These are phyloP conservation scores for Ophioninae sp. DNA, from an alignment of 2,888 invertebrate species.

Conservation along the genomic window DNA sequence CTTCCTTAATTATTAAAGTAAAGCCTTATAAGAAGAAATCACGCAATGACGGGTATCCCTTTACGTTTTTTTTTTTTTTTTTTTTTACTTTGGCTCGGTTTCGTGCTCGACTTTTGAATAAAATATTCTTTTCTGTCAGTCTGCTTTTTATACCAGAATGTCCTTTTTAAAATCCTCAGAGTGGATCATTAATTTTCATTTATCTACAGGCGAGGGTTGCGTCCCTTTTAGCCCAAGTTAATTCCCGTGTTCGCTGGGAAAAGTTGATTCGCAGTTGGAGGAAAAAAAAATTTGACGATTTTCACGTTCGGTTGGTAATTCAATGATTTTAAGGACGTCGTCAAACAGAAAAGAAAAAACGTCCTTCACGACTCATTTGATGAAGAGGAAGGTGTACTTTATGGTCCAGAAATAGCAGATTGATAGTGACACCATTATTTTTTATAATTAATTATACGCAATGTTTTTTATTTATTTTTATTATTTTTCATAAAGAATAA, in stretches of 20 bases:
- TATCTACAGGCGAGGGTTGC: background rate
- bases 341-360: too few relatives aligned
- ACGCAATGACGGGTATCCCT: background rate
- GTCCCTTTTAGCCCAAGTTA: background rate
- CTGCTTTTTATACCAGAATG: background rate
- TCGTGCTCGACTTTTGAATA: background rate
- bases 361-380: too few relatives aligned
- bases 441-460: too few relatives aligned
- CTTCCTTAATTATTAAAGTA: slow-evolving; percentile 61
- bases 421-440: too few relatives aligned
- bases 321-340: background rate
- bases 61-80: too few relatives aligned
- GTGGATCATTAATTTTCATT: background rate
- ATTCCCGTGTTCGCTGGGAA: too few relatives aligned
- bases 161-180: background rate
- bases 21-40: background rate
- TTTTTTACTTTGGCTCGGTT: background rate
- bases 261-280: background rate
- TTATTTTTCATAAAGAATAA: too few relatives aligned
- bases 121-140: background rate
- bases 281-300: background rate
- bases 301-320: background rate
- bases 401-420: too few relatives aligned
- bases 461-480: too few relatives aligned
- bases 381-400: too few relatives aligned